Evolutionary conservation across 2,797 vertebrate species (phyloP).

Genomic region (Tadarida brasiliensis): DNA sequence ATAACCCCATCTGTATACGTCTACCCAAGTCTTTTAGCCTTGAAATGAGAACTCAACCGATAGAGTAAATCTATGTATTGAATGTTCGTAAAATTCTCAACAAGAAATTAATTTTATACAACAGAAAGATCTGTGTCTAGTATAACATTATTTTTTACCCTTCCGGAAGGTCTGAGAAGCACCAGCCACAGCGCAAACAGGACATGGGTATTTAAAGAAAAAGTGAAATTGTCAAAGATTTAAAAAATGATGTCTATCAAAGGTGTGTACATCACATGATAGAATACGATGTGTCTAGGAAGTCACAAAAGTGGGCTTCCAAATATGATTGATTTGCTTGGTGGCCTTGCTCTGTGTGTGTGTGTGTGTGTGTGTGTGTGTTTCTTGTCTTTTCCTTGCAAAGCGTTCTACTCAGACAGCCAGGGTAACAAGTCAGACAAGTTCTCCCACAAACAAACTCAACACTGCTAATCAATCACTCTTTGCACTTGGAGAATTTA

Average conservation of each 20-base stretch:
- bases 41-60: not conserved
- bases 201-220: not conserved
- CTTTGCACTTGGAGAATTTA: conserved; percentile 44
- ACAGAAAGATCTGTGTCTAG: not conserved
- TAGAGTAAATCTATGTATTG: not conserved
- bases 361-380: not conserved
- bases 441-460: conserved; percentile 40
- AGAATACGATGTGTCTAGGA: not conserved
- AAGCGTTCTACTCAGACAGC: not conserved
- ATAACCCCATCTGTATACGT: not conserved
- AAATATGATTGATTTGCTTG: not conserved
- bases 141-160: conserved; percentile 43
- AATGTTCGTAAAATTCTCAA: not conserved
- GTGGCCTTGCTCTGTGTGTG: not conserved
- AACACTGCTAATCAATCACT: conserved; percentile 49
- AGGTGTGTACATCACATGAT: not conserved
- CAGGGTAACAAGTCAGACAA: not conserved
- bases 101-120: not conserved
- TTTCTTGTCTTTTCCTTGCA: not conserved
- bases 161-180: not conserved
- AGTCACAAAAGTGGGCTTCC: not conserved
- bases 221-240: too few species aligned
- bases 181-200: not conserved
- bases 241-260: not conserved
- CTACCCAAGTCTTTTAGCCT: not conserved